Evolutionary conservation across 2,888 invertebrate species (phyloP).

Genomic region (Aleiodes alternator): DNA sequence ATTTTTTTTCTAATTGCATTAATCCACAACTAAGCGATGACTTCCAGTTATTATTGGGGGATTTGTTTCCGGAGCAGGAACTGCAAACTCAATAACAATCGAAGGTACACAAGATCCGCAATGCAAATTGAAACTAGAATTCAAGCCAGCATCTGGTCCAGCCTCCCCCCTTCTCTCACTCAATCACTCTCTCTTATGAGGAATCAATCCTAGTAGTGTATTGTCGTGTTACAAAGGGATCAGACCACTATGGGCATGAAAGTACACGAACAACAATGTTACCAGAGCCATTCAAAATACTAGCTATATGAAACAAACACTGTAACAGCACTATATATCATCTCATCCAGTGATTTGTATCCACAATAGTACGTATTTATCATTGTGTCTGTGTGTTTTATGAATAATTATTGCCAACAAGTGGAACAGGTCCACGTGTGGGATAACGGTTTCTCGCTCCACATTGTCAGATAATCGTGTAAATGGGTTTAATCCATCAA

Average conservation of each 20-base stretch:
- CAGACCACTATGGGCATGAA: not conserved
- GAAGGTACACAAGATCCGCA: not conserved
- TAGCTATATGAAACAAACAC: too few species aligned
- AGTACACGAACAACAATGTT: not conserved
- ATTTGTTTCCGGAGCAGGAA: too few species aligned
- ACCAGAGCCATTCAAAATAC: not conserved
- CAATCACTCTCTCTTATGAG: too few species aligned
- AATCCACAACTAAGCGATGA: too few species aligned
- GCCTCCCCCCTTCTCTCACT: not conserved
- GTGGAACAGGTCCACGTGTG: constrained; percentile 30
- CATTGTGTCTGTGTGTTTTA: not conserved
- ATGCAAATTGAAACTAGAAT: constrained; percentile 19
- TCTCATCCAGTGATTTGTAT: too few species aligned
- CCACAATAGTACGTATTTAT: too few species aligned
- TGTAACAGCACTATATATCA: too few species aligned
- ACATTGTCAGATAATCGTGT: not conserved
- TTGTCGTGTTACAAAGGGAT: constrained; percentile 23
- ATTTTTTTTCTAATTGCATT: too few species aligned
- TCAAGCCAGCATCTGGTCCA: not conserved
- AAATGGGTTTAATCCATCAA: not conserved
- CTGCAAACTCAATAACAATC: not conserved
- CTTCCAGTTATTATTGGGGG: too few species aligned
- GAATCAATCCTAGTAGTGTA: not conserved
- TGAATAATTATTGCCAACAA: constrained; percentile 10
- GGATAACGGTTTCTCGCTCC: constrained; percentile 18